phyloP scores from a whole-genome alignment of 2,113 vertebrate species.

The Petaurus breviceps region DNA sequence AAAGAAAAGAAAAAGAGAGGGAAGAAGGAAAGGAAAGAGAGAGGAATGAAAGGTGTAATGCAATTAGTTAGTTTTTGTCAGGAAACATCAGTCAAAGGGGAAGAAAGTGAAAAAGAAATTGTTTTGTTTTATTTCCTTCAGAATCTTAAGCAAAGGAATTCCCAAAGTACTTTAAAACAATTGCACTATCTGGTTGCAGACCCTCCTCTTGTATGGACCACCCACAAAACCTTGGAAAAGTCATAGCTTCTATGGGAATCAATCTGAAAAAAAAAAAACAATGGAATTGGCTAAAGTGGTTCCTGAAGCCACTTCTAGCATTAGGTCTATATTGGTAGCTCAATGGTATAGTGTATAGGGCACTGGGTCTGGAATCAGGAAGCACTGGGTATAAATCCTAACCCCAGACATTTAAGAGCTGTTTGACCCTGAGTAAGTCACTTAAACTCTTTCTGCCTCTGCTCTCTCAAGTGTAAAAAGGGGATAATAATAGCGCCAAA shows the following conservation, averaged over 20 bases:
- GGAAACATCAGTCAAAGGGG: not conserved
- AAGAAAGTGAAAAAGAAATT: not conserved
- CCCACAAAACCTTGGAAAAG: not conserved
- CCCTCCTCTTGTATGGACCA: not conserved
- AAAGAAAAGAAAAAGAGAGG: not conserved
- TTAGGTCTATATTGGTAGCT: not conserved
- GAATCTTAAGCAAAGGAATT: not conserved
- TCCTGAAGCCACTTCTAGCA: not conserved
- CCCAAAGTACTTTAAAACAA: not conserved
- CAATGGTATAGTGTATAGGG: not conserved
- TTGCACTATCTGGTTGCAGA: not conserved
- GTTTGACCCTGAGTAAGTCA: not conserved
- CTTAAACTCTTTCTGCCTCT: not conserved
- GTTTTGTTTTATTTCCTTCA: not conserved
- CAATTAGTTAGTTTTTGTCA: not conserved
- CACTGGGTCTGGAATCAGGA: not conserved
- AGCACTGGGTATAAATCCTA: not conserved
- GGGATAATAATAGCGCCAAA: not conserved
- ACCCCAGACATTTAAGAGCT: not conserved
- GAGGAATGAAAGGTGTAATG: not conserved
- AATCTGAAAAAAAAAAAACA: not conserved
- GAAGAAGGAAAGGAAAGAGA: no score
- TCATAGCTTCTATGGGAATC: not conserved
- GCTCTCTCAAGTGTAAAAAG: not conserved
- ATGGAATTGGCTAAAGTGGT: not conserved